Evolutionary conservation across 2,113 vertebrate genomes (phyloP).

Genomic region (Barbus barbus): DNA sequence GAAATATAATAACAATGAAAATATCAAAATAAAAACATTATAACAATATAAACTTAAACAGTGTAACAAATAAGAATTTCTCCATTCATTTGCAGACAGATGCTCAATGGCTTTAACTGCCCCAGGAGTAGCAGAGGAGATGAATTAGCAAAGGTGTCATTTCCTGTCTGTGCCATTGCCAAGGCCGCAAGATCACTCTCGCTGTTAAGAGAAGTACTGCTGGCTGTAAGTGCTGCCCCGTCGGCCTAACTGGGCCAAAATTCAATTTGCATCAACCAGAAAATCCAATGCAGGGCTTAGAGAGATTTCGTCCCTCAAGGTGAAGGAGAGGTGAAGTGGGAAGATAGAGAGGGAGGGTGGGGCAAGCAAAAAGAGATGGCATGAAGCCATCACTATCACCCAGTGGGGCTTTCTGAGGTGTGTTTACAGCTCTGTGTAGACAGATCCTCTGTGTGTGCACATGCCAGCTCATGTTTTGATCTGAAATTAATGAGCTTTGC

Average conservation of each 20-base stretch:
- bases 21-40: too few species aligned
- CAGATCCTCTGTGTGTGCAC: not conserved
- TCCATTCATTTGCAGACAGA: conserved; percentile 13
- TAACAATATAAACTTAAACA: too few species aligned
- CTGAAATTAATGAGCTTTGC: not conserved
- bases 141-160: conserved; percentile 23
- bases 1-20: too few species aligned
- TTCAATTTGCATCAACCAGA: conserved; percentile 47
- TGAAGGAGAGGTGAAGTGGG: conserved; percentile 48
- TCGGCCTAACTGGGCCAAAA: conserved; percentile 46
- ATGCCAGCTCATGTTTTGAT: conserved; percentile 9
- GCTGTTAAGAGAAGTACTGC: conserved; percentile 40
- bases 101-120: not conserved
- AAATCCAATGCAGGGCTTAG: conserved; percentile 49
- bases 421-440: conserved; percentile 43
- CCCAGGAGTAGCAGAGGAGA: not conserved
- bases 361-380: conserved; percentile 17
- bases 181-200: conserved; percentile 29
- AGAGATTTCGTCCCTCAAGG: conserved; percentile 53
- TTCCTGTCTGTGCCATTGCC: conserved; percentile 18
- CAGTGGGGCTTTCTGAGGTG: conserved; percentile 27
- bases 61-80: too few species aligned
- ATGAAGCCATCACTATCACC: conserved; percentile 27
- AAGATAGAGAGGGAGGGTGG: not conserved
- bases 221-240: conserved; percentile 34